Conservation (phyloP, 2,797 vertebrate species). For the Buceros bicornis region DNA sequence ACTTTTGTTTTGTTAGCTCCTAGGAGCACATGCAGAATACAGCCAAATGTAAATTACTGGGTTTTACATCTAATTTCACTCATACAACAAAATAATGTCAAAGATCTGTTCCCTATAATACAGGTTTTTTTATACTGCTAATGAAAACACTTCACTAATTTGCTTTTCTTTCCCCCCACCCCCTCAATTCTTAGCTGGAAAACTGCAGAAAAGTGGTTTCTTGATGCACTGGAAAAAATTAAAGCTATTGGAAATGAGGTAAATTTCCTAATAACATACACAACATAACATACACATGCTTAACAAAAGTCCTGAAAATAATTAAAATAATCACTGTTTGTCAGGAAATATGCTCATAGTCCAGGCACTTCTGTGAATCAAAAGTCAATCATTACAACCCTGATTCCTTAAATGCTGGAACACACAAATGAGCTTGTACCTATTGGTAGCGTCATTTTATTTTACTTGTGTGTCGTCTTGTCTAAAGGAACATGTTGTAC, state of each 20-base stretch:
- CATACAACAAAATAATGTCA: neutral
- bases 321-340: neutral
- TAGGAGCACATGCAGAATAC: neutral
- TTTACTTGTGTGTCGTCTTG: neutral
- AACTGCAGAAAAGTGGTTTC: conserved; percentile 95
- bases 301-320: neutral
- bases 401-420: neutral
- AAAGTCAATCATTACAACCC: neutral
- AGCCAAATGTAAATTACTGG: neutral
- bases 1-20: neutral
- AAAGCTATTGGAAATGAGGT: conserved; percentile 99
- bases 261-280: conserved; percentile 17
- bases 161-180: neutral
- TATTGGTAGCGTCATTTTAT: neutral
- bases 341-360: neutral
- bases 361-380: neutral
- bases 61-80: neutral
- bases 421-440: neutral
- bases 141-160: neutral
- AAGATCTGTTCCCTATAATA: neutral
- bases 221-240: conserved; percentile 98
- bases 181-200: conserved; percentile 88
- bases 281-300: neutral
- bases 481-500: neutral
- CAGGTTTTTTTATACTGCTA: neutral